Conservation (phyloP, 2,113 vertebrate genomes). For the Ptyas mucosa region DNA sequence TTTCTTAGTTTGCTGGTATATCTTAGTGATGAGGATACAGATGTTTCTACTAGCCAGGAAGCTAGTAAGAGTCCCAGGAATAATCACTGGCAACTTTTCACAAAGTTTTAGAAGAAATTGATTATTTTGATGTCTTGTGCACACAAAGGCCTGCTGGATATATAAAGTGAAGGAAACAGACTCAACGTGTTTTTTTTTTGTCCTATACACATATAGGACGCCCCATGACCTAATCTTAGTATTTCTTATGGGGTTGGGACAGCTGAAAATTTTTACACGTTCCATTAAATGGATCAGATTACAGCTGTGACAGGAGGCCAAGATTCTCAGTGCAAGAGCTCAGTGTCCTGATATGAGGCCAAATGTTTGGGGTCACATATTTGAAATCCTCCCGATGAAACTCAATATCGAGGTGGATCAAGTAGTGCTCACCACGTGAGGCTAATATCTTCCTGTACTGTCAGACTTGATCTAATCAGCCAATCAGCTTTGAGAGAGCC, state of each 20-base stretch:
- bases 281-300: constrained; percentile 62
- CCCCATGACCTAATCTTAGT: neutral
- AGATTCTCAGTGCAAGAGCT: constrained; percentile 52
- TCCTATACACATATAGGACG: constrained; percentile 19
- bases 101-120: neutral
- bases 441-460: constrained; percentile 33
- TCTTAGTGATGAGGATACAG: neutral
- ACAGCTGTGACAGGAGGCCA: constrained; percentile 48
- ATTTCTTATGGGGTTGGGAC: constrained; percentile 49
- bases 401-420: constrained; percentile 49
- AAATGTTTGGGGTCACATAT: constrained; percentile 66
- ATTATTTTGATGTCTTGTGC: neutral
- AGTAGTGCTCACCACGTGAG: constrained; percentile 48
- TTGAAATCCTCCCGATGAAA: constrained; percentile 57
- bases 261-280: constrained; percentile 67
- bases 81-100: neutral
- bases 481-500: constrained; percentile 33
- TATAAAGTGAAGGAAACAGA: neutral
- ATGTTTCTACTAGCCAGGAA: neutral
- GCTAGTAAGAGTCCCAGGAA: neutral
- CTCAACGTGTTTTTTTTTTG: constrained; percentile 21
- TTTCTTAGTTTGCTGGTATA: neutral
- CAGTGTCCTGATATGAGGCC: constrained; percentile 56
- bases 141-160: neutral
- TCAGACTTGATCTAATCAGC: constrained; percentile 27